These are phyloP conservation scores for Phoxinus phoxinus DNA, from an alignment of 2,113 vertebrate genomes.

Conservation along the genomic window DNA sequence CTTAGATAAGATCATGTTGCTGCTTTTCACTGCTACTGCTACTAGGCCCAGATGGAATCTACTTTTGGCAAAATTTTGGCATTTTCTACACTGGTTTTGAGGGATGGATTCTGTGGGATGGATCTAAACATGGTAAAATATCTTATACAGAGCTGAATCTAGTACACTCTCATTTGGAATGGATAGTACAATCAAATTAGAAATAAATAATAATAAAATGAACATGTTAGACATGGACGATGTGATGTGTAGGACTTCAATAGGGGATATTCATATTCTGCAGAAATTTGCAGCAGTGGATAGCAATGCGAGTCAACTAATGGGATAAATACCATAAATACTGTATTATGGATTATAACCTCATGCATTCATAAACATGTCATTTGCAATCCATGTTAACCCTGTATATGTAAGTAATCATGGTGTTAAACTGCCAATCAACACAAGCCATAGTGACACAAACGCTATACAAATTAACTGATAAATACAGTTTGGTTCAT, in stretches of 20 bases:
- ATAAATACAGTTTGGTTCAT: neutral
- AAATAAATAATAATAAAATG: neutral
- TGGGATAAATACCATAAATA: constrained; percentile 24
- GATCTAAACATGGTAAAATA: neutral
- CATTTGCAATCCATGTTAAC: constrained; percentile 8
- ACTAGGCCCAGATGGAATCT: neutral
- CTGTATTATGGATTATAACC: neutral
- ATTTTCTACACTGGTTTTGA: neutral
- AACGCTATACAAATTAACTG: neutral
- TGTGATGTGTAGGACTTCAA: neutral
- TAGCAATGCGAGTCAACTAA: neutral
- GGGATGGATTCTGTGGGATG: neutral
- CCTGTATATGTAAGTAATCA: constrained; percentile 8
- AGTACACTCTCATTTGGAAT: neutral
- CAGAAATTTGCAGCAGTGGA: neutral
- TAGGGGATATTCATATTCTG: neutral
- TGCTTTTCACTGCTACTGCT: too few relatives aligned
- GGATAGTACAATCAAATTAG: neutral
- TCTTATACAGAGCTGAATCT: neutral
- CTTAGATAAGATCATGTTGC: too few relatives aligned
- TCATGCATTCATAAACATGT: neutral
- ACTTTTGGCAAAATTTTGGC: neutral
- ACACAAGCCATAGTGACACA: neutral
- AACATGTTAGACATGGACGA: neutral
- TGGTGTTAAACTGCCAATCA: neutral